Percentiles rank a stretch among this genome's conserved stretches.
phyloP scores from a whole-genome alignment of 2,113 vertebrate species.

The Alouatta palliata region DNA sequence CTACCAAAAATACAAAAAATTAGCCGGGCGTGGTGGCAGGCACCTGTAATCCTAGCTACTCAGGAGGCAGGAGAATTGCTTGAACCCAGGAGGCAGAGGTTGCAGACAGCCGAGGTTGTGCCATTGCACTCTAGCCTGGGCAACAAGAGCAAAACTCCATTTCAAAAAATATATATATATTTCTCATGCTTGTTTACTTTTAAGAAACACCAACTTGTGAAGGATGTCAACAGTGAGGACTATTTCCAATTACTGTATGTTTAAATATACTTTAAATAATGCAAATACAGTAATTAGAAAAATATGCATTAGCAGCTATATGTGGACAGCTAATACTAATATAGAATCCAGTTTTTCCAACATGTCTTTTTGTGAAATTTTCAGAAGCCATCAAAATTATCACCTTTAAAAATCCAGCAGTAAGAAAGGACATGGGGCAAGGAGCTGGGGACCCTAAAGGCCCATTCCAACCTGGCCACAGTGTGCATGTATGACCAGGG shows the following conservation, averaged over 20 bases:
- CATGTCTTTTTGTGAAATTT: slow-evolving; percentile 2
- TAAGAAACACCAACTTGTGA: not conserved
- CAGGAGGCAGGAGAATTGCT: no score
- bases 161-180: not conserved
- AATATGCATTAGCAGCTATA: not conserved
- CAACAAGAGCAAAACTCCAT: no score
- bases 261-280: not conserved
- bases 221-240: not conserved
- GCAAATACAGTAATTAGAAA: slow-evolving; percentile 17
- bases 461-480: not conserved
- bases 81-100: no score
- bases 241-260: not conserved
- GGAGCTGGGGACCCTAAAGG: not conserved
- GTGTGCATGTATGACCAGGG: not conserved
- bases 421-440: not conserved
- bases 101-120: no score
- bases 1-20: no score
- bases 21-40: no score
- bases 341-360: not conserved
- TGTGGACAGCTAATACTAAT: not conserved
- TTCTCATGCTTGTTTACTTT: not conserved
- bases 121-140: no score
- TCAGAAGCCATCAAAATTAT: not conserved
- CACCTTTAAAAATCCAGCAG: not conserved
- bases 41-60: no score